A percentile compares a stretch with the other conserved stretches of the same genome.
Evolutionary conservation across 2,888 invertebrate genomes (phyloP).

Genomic region (Yponomeuta plumbellus): DNA sequence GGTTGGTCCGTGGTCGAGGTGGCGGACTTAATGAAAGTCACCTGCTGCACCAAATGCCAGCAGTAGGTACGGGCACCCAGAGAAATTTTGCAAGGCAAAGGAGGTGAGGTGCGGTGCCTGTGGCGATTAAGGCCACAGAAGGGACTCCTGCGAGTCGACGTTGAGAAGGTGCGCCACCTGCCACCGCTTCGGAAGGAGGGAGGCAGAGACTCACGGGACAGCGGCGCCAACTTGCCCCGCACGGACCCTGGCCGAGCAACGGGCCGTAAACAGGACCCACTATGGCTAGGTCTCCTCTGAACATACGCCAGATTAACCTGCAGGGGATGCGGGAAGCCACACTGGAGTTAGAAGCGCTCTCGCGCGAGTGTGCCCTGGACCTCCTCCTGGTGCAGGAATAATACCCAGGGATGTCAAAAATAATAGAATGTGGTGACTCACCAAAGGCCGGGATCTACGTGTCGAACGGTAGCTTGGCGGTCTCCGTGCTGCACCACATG

Average conservation of each 20-base stretch:
- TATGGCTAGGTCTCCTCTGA: conserved; percentile 21
- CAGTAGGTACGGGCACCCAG: conserved; percentile 35
- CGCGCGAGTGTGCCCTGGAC: conserved; percentile 22
- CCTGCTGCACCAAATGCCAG: conserved; percentile 34
- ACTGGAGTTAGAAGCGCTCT: conserved; percentile 23
- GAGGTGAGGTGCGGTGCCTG: conserved; percentile 25
- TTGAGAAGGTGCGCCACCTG: conserved; percentile 28
- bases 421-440: conserved; percentile 23
- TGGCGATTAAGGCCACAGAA: conserved; percentile 25
- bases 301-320: conserved; percentile 29
- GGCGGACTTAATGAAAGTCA: conserved; percentile 19
- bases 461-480: not conserved
- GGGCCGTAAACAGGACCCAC: not conserved
- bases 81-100: conserved; percentile 26
- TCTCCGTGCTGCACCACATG: conserved; percentile 23
- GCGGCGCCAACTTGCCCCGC: conserved; percentile 25
- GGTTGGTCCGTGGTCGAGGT: conserved; percentile 24
- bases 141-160: conserved; percentile 16
- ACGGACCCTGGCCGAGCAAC: conserved; percentile 21
- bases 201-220: conserved; percentile 21
- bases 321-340: conserved; percentile 25
- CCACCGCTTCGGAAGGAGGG: conserved; percentile 21
- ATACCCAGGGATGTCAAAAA: conserved; percentile 17
- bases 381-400: conserved; percentile 30
- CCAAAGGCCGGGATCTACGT: too few species aligned